phyloP scores from a whole-genome alignment of 1,140 invertebrate genomes.

The Coelopa frigida region DNA sequence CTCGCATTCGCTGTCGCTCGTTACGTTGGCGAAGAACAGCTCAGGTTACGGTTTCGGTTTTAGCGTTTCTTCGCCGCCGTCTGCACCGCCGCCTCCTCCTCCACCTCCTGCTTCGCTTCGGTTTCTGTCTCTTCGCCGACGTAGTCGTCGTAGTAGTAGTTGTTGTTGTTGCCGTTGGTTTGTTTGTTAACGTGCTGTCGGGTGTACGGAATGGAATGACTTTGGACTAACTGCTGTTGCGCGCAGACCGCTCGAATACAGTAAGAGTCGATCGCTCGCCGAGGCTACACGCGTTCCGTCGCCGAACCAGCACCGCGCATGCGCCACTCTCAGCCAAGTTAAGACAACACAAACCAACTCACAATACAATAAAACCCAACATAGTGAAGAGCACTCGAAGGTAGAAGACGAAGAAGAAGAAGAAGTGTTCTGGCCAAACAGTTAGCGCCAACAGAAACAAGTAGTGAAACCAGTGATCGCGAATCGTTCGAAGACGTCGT shows the following conservation, averaged over 20 bases:
- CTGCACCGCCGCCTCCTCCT: too few relatives aligned
- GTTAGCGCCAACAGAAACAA: neutral
- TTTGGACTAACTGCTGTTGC: slow-evolving; percentile 42
- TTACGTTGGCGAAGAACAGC: slow-evolving; percentile 9
- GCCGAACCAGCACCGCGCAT: neutral
- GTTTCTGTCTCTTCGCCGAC: too few relatives aligned
- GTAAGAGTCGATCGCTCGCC: slow-evolving; percentile 44
- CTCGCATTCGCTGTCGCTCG: slow-evolving; percentile 9
- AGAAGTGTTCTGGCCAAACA: neutral
- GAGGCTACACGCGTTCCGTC: slow-evolving; percentile 42
- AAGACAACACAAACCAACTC: neutral
- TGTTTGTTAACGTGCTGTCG: too few relatives aligned
- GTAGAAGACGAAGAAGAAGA: slow-evolving; percentile 2
- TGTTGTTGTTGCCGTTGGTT: neutral
- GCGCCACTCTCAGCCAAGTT: neutral
- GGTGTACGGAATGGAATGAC: slow-evolving; percentile 19
- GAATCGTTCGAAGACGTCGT: slow-evolving; percentile 1
- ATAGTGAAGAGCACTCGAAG: neutral
- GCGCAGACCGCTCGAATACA: slow-evolving; percentile 40
- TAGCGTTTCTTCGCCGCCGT: too few relatives aligned
- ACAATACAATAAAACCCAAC: neutral
- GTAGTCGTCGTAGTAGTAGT: neutral
- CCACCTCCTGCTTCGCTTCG: too few relatives aligned
- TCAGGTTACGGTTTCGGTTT: slow-evolving; percentile 40
- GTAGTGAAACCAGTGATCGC: neutral